These are phyloP conservation scores for Knipowitschia caucasica DNA, from an alignment of 2,797 vertebrate genomes.

Conservation along the genomic window DNA sequence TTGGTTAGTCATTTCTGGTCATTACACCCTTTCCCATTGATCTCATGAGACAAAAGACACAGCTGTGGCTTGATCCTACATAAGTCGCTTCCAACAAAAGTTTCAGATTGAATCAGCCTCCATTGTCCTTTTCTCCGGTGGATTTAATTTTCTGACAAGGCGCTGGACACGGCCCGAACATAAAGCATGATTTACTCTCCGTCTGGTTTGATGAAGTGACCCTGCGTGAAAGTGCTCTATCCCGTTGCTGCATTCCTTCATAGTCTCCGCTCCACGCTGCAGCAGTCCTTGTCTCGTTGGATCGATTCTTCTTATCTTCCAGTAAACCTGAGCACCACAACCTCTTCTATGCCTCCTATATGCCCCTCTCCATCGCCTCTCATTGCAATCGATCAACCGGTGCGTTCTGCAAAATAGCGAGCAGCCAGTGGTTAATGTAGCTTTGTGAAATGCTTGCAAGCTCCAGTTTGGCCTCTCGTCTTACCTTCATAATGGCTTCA, in stretches of 20 bases:
- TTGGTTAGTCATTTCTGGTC: not conserved
- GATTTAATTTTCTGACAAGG: constrained; percentile 2
- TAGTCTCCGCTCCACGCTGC: constrained; percentile 43
- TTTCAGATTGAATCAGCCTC: constrained; percentile 3
- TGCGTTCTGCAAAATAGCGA: constrained; percentile 60
- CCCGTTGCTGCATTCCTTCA: constrained; percentile 49
- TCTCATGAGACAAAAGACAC: not conserved
- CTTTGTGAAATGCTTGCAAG: constrained; percentile 21
- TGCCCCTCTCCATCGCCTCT: constrained; percentile 25
- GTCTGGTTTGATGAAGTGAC: constrained; percentile 46
- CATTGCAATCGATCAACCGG: constrained; percentile 55
- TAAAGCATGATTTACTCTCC: constrained; percentile 22
- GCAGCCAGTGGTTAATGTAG: constrained; percentile 57
- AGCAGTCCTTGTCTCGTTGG: constrained; percentile 48
- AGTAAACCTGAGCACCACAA: constrained; percentile 55
- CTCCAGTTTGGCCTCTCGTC: constrained; percentile 26
- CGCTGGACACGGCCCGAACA: not conserved
- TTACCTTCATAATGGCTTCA: constrained; percentile 60
- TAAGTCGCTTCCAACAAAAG: not conserved
- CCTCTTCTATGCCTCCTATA: constrained; percentile 12
- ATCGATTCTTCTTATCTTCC: constrained; percentile 73
- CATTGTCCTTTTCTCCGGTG: not conserved
- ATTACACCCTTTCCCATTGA: constrained; percentile 2
- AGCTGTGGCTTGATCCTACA: not conserved
- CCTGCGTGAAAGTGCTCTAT: constrained; percentile 25